Evolutionary conservation across 2,113 vertebrate species (phyloP).

Genomic region (Paedocypris sp.): DNA sequence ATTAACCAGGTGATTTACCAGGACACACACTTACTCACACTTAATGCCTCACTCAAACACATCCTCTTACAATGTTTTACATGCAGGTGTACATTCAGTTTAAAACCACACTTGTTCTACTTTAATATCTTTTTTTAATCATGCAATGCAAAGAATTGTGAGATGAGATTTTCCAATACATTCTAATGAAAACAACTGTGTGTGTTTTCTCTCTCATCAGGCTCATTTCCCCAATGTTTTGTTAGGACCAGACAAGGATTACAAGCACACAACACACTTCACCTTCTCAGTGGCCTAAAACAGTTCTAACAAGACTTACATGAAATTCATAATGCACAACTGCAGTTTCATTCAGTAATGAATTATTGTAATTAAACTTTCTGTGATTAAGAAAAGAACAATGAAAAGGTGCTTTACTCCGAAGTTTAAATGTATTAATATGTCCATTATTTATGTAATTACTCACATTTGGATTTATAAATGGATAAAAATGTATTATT

Average conservation of each 20-base stretch:
- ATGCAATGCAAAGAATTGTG: too few relatives aligned
- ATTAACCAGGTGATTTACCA: conserved; percentile 73
- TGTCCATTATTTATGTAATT: too few relatives aligned
- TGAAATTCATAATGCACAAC: neutral
- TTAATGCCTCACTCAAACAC: neutral
- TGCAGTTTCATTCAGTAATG: neutral
- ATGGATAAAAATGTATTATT: too few relatives aligned
- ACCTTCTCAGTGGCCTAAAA: conserved; percentile 52
- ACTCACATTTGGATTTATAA: too few relatives aligned
- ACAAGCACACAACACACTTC: conserved; percentile 70
- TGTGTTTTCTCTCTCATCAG: conserved; percentile 46
- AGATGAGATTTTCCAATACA: neutral
- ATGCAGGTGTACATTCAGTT: too few relatives aligned
- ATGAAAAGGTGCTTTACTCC: too few relatives aligned
- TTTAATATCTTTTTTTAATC: too few relatives aligned
- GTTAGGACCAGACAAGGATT: conserved; percentile 70
- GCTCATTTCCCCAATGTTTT: conserved; percentile 69
- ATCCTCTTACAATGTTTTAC: neutral
- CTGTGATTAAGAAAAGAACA: too few relatives aligned
- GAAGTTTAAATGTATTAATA: too few relatives aligned
- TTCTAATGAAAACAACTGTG: neutral
- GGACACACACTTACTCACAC: neutral
- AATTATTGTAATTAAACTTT: neutral
- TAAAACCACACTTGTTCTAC: too few relatives aligned
- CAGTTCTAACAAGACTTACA: neutral